A percentile compares a stretch with the other conserved stretches of the same genome.
phyloP scores from a whole-genome alignment of 2,888 invertebrate species.

The Callosobruchus maculatus region DNA sequence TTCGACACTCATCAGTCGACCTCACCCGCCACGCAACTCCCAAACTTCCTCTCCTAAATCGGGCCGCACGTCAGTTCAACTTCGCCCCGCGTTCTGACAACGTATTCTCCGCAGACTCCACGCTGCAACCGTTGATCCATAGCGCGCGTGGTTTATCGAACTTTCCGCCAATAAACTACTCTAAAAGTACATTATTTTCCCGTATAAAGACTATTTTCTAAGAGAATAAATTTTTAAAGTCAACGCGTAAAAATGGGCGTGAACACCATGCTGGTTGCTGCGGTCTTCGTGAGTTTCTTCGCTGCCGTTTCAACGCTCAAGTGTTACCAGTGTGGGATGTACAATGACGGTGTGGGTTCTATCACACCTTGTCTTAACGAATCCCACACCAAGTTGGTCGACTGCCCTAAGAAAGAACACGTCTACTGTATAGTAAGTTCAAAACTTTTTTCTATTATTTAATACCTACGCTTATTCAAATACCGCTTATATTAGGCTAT shows the following conservation, averaged over 20 bases:
- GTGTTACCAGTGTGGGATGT: constrained; percentile 79
- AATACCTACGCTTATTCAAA: neutral
- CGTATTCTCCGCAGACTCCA: constrained; percentile 15
- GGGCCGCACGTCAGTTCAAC: constrained; percentile 31
- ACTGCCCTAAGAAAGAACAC: constrained; percentile 61
- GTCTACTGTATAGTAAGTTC: constrained; percentile 75
- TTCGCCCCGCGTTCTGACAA: constrained; percentile 31
- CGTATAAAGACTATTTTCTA: neutral
- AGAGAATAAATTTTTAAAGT: constrained; percentile 2
- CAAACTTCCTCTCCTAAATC: constrained; percentile 3
- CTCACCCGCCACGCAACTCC: constrained; percentile 7
- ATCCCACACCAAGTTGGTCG: constrained; percentile 62
- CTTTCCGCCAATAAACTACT: neutral
- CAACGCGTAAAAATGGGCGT: constrained; percentile 17
- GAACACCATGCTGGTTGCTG: constrained; percentile 12
- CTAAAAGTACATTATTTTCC: neutral
- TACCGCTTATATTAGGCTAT: neutral
- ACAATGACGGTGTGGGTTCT: constrained; percentile 81
- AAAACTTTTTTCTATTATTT: neutral
- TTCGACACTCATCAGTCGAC: neutral
- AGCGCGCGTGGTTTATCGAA: neutral
- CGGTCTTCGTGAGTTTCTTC: constrained; percentile 25
- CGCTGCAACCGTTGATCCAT: constrained; percentile 1
- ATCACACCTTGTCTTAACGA: constrained; percentile 81
- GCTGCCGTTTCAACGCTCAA: constrained; percentile 52